Conservation (phyloP, 2,797 vertebrate species). For the Pangasius djambal region DNA sequence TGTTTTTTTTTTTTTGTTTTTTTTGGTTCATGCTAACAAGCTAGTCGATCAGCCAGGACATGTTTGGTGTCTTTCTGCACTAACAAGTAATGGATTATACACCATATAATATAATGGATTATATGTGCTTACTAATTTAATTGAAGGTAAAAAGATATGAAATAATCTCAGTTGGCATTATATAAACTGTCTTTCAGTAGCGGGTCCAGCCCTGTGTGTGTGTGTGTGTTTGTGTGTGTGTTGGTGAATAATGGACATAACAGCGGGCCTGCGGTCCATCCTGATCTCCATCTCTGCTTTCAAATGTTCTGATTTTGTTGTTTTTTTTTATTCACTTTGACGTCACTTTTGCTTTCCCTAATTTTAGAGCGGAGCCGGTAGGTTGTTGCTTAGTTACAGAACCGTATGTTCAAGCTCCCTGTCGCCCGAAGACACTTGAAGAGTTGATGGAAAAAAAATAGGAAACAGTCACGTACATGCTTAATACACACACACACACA, state of each 20-base stretch:
- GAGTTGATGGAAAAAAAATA: constrained; percentile 52
- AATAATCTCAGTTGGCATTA: not conserved
- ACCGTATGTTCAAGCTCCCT: constrained; percentile 56
- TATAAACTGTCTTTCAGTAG: not conserved
- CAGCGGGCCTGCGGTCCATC: constrained; percentile 4
- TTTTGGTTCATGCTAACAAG: not conserved
- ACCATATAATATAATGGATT: not conserved
- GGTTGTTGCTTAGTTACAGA: constrained; percentile 61
- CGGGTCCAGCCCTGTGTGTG: not conserved
- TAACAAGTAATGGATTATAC: not conserved
- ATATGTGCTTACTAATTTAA: not conserved
- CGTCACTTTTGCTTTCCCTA: constrained; percentile 56
- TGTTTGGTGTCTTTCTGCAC: not conserved
- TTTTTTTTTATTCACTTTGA: constrained; percentile 43
- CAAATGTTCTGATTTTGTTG: constrained; percentile 54
- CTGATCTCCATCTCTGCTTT: constrained; percentile 25
- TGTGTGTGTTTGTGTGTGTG: constrained; percentile 1
- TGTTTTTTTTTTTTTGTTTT: not conserved
- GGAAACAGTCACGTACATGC: constrained; percentile 24
- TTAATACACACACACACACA: constrained; percentile 12
- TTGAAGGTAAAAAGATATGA: not conserved
- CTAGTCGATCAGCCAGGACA: not conserved
- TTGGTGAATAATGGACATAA: not conserved
- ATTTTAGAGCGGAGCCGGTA: constrained; percentile 58
- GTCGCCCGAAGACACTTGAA: constrained; percentile 58